Evolutionary conservation across 2,113 vertebrate species (phyloP).

Genomic region (Leiothrix lutea): DNA sequence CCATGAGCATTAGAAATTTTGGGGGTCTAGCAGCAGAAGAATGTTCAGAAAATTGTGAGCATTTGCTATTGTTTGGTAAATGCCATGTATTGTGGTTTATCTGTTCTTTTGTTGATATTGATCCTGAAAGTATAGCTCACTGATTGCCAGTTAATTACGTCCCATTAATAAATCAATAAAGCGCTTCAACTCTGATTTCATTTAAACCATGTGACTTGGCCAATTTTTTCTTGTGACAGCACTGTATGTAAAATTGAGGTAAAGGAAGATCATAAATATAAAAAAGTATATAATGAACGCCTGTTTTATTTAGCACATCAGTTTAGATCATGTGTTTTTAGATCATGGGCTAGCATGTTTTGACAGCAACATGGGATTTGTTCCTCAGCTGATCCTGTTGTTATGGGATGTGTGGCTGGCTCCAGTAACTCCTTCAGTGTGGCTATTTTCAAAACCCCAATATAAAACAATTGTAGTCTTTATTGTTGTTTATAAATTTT

Average conservation of each 20-base stretch:
- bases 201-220: not conserved
- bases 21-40: accelerated
- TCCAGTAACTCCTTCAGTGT: not conserved
- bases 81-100: not conserved
- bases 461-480: not conserved
- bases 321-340: not conserved
- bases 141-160: not conserved
- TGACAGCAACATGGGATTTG: not conserved
- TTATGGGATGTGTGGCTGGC: not conserved
- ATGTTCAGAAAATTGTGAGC: not conserved
- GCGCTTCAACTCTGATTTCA: not conserved
- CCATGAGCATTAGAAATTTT: not conserved
- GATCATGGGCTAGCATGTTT: not conserved
- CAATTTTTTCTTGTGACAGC: not conserved
- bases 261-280: not conserved
- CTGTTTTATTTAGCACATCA: not conserved
- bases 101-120: not conserved
- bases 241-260: not conserved
- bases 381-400: not conserved
- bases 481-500: not conserved
- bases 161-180: slow-evolving; percentile 47
- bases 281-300: not conserved
- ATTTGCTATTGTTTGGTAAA: not conserved
- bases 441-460: not conserved
- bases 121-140: not conserved